Evolutionary conservation across 2,797 vertebrate genomes (phyloP).

Genomic region (Tokudaia tokunoshimensis): DNA sequence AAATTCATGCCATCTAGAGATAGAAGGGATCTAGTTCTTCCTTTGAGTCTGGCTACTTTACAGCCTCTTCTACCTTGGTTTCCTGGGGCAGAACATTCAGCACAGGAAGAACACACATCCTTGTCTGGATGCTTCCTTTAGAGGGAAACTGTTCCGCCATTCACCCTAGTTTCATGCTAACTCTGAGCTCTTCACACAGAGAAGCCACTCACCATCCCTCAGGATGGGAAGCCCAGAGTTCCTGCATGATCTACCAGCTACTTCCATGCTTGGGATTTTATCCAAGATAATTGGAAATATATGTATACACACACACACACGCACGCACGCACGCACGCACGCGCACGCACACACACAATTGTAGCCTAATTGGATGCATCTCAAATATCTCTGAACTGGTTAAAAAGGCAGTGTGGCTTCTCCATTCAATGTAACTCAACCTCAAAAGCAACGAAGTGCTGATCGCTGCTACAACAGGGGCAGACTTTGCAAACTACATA

Average conservation of each 20-base stretch:
- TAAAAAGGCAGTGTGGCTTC: constrained; percentile 9
- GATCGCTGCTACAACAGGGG: not conserved
- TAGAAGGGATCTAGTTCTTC: not conserved
- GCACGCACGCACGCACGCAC: too few species aligned
- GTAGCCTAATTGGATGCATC: not conserved
- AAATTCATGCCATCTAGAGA: not conserved
- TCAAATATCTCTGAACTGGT: not conserved
- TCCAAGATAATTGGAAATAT: constrained; percentile 25
- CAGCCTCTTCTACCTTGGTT: not conserved
- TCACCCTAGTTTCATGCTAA: not conserved
- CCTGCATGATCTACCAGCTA: constrained; percentile 17
- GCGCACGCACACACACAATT: not conserved
- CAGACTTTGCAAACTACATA: not conserved
- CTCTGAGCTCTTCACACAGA: not conserved
- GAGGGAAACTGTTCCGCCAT: not conserved
- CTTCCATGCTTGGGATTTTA: not conserved
- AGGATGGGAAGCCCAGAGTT: constrained; percentile 26
- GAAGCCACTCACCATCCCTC: not conserved
- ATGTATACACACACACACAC: too few species aligned
- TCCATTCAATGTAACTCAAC: not conserved
- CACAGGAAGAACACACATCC: not conserved
- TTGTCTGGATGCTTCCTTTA: not conserved
- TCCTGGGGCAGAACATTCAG: not conserved
- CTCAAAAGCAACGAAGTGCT: not conserved
- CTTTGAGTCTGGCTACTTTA: not conserved